Base-by-base conservation (phyloP, 2,888 invertebrate genomes). In the Tromatobia lineatoria region DNA sequence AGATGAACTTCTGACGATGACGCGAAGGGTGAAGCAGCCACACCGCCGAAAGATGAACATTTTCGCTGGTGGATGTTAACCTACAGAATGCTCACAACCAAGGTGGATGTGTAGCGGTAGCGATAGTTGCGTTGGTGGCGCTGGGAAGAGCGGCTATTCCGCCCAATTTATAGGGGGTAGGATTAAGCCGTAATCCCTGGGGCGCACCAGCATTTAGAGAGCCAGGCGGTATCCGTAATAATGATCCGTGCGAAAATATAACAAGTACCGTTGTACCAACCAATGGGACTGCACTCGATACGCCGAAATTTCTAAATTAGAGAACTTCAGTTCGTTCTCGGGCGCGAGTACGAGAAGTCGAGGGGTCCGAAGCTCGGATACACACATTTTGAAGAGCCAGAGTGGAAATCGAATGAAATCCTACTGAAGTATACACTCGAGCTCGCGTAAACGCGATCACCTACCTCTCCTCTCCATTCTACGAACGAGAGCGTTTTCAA, bases 201-300 rank as follows among this genome's bases (percentile, higher is more conserved):
- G 61, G 71, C 86, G 88, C 15, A 29, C 29, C 29, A 29, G 29
- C 13, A 15, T 88, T 85, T 82, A 83, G 86, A 71, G 34, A 15
- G 29, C 47, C 15, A 45, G 34, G 77, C 87, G 86, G 82, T 86
- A 87, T 85, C 83, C 88, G 89, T 89, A 90, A 91, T 91, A 90
- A 91, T 89, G 90, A 91, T 91, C 88, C 87, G 86, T 87, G 76
- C 82, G 87, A 90, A 91, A 90, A 89, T 90, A 90, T 89, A 91
- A 88, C 89, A 87, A 89, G 88, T 88, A 87, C 29, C 34, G 18
- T 29, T 52, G 38, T 8, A 15, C 13, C 15, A 66, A 64, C 42
- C 38, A 86, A 75, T 82, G 73, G 18, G 34, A 13, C 70, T 82
- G 42, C 23, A 20, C 47, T 25, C 11, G 69, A 82, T 80, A 74